Evolutionary conservation across 2,888 invertebrate species (phyloP).

Genomic region (Rugalucina vietnamica): DNA sequence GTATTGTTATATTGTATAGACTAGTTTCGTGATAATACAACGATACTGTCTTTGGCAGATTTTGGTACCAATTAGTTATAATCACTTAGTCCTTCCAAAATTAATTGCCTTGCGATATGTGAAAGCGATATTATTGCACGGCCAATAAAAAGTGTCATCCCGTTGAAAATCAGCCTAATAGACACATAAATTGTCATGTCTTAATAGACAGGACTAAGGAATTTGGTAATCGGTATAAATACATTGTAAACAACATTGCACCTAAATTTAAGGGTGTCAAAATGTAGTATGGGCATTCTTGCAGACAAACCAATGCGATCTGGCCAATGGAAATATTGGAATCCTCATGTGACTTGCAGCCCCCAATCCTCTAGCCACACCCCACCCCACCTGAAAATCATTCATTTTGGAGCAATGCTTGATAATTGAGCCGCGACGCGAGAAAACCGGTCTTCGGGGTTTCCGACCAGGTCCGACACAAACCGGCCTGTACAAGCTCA

Average conservation of each 20-base stretch:
- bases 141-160: neutral
- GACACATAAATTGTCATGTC: neutral
- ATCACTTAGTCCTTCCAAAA: neutral
- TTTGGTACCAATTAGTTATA: neutral
- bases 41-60: neutral
- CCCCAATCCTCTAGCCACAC: too few species aligned
- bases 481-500: too few species aligned
- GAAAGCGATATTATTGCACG: neutral
- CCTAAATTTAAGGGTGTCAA: neutral
- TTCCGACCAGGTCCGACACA: too few species aligned
- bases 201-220: neutral
- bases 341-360: too few species aligned
- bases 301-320: too few species aligned
- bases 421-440: too few species aligned
- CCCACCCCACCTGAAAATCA: too few species aligned
- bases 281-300: too few species aligned
- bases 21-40: neutral
- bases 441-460: too few species aligned
- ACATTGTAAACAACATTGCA: neutral
- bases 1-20: neutral
- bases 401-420: too few species aligned
- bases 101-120: neutral
- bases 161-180: neutral
- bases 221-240: constrained; percentile 3
- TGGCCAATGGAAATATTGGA: too few species aligned